A percentile compares a stretch with the other conserved stretches of the same genome.
phyloP scores from a whole-genome alignment of 2,888 invertebrate genomes.

The Osmoderma eremita region DNA sequence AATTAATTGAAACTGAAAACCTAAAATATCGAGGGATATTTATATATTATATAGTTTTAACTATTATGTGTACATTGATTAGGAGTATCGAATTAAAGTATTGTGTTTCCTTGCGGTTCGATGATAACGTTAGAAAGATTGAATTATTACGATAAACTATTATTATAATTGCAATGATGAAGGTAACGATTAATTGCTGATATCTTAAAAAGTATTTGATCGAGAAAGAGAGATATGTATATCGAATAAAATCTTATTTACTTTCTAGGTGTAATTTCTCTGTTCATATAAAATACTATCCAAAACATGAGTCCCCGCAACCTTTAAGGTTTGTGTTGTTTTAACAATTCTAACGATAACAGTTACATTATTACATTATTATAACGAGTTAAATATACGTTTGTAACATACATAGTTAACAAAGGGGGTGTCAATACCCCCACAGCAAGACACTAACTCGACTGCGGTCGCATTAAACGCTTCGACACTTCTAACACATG shows the following conservation, averaged over 20 bases:
- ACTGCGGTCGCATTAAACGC: background rate
- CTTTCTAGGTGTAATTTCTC: constrained; percentile 52
- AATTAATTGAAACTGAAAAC: too few relatives aligned
- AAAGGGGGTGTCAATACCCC: background rate
- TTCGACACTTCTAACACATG: constrained; percentile 36
- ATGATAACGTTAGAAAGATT: background rate
- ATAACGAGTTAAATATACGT: constrained; percentile 7
- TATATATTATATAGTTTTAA: too few relatives aligned
- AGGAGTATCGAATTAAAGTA: too few relatives aligned
- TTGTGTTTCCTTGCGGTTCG: too few relatives aligned
- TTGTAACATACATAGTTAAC: constrained; percentile 8
- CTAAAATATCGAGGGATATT: too few relatives aligned
- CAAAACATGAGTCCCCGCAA: constrained; percentile 52
- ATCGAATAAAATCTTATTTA: constrained; percentile 37
- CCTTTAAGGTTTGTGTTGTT: constrained; percentile 49
- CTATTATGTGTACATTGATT: too few relatives aligned
- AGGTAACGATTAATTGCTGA: constrained; percentile 8
- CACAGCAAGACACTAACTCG: constrained; percentile 2
- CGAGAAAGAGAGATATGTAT: constrained; percentile 12
- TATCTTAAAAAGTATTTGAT: constrained; percentile 10
- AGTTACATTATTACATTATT: constrained; percentile 2
- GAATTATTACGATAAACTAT: constrained; percentile 2
- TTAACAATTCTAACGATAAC: background rate
- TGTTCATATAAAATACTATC: constrained; percentile 54
- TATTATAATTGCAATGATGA: constrained; percentile 6